Conservation (phyloP, 23 tunicate genomes). For the Ciona savignyi region DNA sequence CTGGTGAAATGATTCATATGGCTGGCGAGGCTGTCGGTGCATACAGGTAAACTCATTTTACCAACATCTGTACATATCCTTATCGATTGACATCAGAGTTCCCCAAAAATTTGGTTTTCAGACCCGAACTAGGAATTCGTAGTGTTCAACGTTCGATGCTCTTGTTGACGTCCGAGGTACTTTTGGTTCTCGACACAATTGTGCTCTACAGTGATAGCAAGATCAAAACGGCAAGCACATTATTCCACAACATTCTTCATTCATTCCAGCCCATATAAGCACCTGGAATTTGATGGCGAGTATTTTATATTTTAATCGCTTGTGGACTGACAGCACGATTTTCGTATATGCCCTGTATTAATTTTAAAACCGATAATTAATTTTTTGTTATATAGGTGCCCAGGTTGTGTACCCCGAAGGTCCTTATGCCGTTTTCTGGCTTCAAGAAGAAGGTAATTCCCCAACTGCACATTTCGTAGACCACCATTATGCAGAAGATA, state of each 20-base stretch:
- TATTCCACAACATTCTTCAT: conserved; percentile 43
- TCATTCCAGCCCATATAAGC: conserved; percentile 8
- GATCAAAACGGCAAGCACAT: conserved; percentile 21
- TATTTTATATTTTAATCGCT: no score
- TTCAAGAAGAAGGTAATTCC: conserved; percentile 33
- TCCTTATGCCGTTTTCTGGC: conserved; percentile 66
- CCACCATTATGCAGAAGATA: conserved; percentile 16
- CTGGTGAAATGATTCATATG: conserved; percentile 36
- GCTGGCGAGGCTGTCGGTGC: conserved; percentile 58
- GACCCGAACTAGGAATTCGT: conserved; percentile 11
- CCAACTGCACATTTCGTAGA: conserved; percentile 24
- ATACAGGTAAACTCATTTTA: conserved; percentile 40
- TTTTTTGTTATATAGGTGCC: conserved; percentile 12
- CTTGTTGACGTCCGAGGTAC: conserved; percentile 38
- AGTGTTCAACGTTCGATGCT: conserved; percentile 49
- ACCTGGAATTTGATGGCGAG: conserved; percentile 17
- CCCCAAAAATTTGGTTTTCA: conserved; percentile 1
- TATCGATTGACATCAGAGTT: background rate
- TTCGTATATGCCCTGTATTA: background rate
- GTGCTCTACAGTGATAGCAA: conserved; percentile 15
- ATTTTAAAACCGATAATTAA: background rate
- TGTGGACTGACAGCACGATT: no score
- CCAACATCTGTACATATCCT: no score
- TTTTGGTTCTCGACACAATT: conserved; percentile 48
- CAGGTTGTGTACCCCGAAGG: conserved; percentile 53